These are phyloP conservation scores for Tenthredo mesomela DNA, from an alignment of 2,888 invertebrate species.

Conservation along the genomic window DNA sequence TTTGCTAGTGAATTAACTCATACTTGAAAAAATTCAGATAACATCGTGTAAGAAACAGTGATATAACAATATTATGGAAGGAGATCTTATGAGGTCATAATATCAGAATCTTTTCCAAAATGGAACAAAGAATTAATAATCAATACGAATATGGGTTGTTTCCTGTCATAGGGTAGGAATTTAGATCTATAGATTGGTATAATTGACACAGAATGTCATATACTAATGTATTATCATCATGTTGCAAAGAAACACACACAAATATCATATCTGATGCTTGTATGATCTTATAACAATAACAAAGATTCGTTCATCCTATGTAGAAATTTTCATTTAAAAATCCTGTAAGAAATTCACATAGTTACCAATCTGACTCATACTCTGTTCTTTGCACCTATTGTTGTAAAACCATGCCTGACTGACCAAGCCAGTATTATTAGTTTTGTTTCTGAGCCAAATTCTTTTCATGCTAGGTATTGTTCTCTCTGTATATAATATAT, in stretches of 20 bases:
- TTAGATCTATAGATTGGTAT: background rate
- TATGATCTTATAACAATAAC: background rate
- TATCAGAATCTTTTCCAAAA: background rate
- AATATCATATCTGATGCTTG: background rate
- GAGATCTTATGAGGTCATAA: too few relatives aligned
- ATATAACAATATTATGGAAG: background rate
- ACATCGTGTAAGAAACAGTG: background rate
- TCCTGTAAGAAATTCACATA: background rate
- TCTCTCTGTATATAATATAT: background rate
- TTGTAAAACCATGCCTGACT: background rate
- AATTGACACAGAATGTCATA: background rate
- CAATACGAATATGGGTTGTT: background rate
- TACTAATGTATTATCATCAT: background rate
- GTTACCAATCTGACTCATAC: background rate
- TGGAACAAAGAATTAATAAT: background rate
- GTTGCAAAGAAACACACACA: background rate
- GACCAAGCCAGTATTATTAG: background rate
- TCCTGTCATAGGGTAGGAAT: background rate
- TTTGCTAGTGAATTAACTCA: background rate
- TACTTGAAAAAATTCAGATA: background rate
- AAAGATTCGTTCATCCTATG: background rate
- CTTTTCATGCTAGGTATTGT: background rate
- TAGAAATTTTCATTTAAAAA: background rate
- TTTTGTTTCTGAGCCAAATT: conserved; percentile 13
- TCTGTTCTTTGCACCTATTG: background rate